Base-by-base conservation (phyloP, 2,113 vertebrate genomes). In the Brachyhypopomus gauderio region DNA sequence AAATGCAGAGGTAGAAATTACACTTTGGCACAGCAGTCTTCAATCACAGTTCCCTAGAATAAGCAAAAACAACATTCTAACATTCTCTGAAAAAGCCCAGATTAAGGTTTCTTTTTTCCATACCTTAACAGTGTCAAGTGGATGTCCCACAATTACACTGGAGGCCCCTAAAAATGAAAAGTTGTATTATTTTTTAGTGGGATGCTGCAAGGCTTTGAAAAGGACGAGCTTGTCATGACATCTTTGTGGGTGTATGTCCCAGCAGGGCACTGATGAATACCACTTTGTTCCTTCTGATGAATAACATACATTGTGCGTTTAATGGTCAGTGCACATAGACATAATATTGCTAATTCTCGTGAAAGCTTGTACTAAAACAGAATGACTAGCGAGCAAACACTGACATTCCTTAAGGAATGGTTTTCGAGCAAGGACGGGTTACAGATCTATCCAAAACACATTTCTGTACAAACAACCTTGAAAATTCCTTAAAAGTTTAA, bases 101-200 rank as follows among this genome's bases (percentile, higher is more conserved):
- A 11, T 12, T 52, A 14, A 64, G 64, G 2, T 3, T 4, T 22
- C 19, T 55, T 36, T 55, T 25, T 72, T 1, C 20, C 0, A 38
- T 86, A 94, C 93, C 91, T 94, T 94, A 2, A 94, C 93, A 2
- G 93, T 94, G 88, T 94, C 93, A 83, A 94, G 86, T 0, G 93
- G 93, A 75, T 94, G 93, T n/a, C 93, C 93, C 0, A 94, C 91
- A 0, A 94, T 86, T 79, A 94, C 93, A 78, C 93, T 94, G 89
- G 89, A 91, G 0, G 92, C 92, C 84, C 93, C 93, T 94, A 84
- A 48, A 84, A 77, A 1, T 72, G 64, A 75, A 74, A 63, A 22
- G 38, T 23, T 36, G 52, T 5, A 36, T 12, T 62, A 80, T 71
- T 1, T 19, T 72, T 77, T 45, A 79, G 36, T 17, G 14, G 34